A percentile compares a stretch with the other conserved stretches of the same genome.
Evolutionary conservation across 2,888 invertebrate genomes (phyloP).

Genomic region (Pteria penguin): DNA sequence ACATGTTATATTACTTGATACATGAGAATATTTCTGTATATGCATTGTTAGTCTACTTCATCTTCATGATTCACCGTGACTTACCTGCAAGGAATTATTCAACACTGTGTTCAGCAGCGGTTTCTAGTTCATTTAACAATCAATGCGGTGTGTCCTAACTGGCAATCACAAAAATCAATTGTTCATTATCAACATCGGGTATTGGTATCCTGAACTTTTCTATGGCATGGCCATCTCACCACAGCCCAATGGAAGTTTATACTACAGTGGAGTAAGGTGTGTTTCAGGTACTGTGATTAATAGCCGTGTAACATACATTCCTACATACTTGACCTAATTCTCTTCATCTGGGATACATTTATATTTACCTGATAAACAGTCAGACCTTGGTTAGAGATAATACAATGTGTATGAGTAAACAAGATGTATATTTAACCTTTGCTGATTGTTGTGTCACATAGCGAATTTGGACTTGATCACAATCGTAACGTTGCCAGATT

Average conservation of each 20-base stretch:
- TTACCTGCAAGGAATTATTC: no score
- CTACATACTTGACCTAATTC: conserved; percentile 8
- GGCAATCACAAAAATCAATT: no score
- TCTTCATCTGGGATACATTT: background rate
- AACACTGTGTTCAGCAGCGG: no score
- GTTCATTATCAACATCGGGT: no score
- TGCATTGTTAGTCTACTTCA: no score
- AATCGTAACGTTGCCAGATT: background rate
- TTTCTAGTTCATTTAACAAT: no score
- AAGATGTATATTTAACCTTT: background rate
- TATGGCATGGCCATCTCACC: background rate
- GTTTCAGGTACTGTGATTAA: background rate
- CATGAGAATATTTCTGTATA: no score
- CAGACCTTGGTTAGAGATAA: no score
- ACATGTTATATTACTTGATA: no score
- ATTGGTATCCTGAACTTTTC: background rate
- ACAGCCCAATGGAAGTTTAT: background rate
- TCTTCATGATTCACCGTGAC: no score
- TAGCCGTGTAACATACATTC: background rate
- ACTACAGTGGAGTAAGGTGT: background rate
- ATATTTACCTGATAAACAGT: conserved; percentile 19
- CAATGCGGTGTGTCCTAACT: no score
- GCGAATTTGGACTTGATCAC: no score
- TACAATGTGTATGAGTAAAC: background rate
- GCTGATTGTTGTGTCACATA: background rate